A percentile compares a stretch with the other conserved stretches of the same genome.
Conservation (phyloP, 2,888 invertebrate species). For the Pedicia rivosa region DNA sequence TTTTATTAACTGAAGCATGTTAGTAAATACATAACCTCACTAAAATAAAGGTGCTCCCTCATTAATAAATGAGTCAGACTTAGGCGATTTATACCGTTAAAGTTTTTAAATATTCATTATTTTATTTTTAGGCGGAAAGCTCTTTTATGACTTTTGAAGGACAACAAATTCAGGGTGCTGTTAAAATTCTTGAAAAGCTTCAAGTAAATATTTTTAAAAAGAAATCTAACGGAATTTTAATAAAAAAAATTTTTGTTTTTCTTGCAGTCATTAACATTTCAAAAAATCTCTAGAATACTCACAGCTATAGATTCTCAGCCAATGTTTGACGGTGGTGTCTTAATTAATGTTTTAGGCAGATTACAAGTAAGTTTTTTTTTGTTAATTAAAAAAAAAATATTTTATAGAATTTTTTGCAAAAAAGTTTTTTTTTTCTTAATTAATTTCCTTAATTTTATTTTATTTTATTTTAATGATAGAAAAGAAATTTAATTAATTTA, state of each 20-base stretch:
- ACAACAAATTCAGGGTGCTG: conserved; percentile 77
- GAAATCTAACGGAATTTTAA: conserved; percentile 1
- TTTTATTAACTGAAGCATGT: too few relatives aligned
- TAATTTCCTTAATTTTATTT: conserved; percentile 6
- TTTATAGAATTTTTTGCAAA: too few relatives aligned
- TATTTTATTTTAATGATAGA: conserved; percentile 8
- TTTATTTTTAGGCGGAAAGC: conserved; percentile 54
- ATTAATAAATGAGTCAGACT: too few relatives aligned
- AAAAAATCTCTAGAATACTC: conserved; percentile 81
- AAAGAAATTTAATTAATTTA: too few relatives aligned
- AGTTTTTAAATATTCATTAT: not conserved
- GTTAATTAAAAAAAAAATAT: too few relatives aligned
- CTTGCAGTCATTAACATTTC: conserved; percentile 75
- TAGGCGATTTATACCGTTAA: too few relatives aligned
- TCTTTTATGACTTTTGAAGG: conserved; percentile 97
- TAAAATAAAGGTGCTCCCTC: too few relatives aligned
- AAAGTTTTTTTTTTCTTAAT: conserved; percentile 9
- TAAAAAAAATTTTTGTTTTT: conserved; percentile 11
- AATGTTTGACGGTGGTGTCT: conserved; percentile 92
- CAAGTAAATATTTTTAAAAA: conserved; percentile 47
- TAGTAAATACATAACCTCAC: too few relatives aligned
- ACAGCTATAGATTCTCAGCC: conserved; percentile 95
- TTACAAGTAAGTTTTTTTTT: conserved; percentile 56
- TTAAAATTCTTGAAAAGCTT: conserved; percentile 90
- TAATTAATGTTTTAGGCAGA: conserved; percentile 92